Evolutionary conservation across 2,113 vertebrate species (phyloP).

Genomic region (Ochotona princeps): DNA sequence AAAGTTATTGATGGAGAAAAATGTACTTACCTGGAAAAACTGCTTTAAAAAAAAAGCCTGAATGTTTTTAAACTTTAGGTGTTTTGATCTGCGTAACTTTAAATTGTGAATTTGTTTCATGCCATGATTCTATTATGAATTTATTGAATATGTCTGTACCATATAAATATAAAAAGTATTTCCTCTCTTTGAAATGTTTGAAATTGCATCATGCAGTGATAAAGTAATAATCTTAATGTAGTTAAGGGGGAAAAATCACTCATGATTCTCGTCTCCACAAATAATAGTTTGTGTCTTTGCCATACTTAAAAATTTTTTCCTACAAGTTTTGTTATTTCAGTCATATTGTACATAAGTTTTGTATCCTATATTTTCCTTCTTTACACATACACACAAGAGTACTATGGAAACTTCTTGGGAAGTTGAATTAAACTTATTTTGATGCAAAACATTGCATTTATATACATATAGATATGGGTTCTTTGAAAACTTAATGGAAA

Average conservation of each 20-base stretch:
- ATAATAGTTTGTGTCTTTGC: not conserved
- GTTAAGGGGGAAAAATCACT: not conserved
- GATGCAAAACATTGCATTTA: no score
- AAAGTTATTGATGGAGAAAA: slow-evolving; percentile 70
- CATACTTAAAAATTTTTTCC: not conserved
- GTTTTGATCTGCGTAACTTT: slow-evolving; percentile 80
- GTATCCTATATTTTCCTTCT: not conserved
- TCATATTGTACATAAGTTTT: not conserved
- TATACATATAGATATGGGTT: not conserved
- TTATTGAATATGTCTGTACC: slow-evolving; percentile 10
- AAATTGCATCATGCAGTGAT: not conserved
- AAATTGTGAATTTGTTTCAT: slow-evolving; percentile 47
- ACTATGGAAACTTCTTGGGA: no score
- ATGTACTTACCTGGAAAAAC: slow-evolving; percentile 81
- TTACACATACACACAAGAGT: not conserved
- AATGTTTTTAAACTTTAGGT: slow-evolving; percentile 67
- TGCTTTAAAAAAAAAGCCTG: slow-evolving; percentile 75
- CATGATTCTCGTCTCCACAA: slow-evolving; percentile 26
- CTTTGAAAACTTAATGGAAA: no score
- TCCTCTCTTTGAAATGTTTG: slow-evolving; percentile 13
- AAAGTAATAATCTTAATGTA: slow-evolving; percentile 47
- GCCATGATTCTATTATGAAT: not conserved
- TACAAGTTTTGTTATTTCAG: not conserved
- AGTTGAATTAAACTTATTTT: no score
- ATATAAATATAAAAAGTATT: slow-evolving; percentile 9